phyloP scores from a whole-genome alignment of 37 sponge, comb jelly and placozoan species.

The Lycopodina hypogea region DNA sequence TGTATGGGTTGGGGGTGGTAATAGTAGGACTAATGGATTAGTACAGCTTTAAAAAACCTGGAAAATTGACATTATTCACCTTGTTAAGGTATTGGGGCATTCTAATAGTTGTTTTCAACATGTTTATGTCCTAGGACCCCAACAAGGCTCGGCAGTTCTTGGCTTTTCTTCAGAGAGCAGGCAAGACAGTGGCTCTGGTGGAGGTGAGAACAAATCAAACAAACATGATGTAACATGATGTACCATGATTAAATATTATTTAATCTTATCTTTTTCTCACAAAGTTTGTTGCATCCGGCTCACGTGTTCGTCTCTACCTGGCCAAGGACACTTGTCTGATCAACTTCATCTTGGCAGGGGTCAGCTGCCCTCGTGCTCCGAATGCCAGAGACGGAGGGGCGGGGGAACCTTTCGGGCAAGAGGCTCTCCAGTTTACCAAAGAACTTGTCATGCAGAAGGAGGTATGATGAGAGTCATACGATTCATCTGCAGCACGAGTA shows the following conservation, averaged over 20 bases:
- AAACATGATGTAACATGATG: background rate
- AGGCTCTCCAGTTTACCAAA: conserved; percentile 83
- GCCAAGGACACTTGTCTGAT: conserved; percentile 94
- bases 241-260: background rate
- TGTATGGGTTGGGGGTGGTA: background rate
- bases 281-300: conserved; percentile 96
- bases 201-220: conserved; percentile 53
- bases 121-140: conserved; percentile 6
- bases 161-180: conserved; percentile 89
- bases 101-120: too few relatives aligned
- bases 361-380: conserved; percentile 82
- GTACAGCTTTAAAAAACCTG: too few relatives aligned
- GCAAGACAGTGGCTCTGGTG: conserved; percentile 79
- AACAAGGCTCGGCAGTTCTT: conserved; percentile 87
- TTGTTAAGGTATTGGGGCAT: too few relatives aligned
- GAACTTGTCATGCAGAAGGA: conserved; percentile 91
- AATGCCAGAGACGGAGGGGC: conserved; percentile 28
- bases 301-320: conserved; percentile 80
- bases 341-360: conserved; percentile 87
- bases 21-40: too few relatives aligned
- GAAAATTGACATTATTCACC: too few relatives aligned
- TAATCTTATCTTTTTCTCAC: background rate
- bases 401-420: conserved; percentile 89
- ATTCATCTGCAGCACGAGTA: too few relatives aligned
- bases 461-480: conserved; percentile 20